phyloP scores from a whole-genome alignment of 2,797 vertebrate genomes.

The Xenentodon cancila region DNA sequence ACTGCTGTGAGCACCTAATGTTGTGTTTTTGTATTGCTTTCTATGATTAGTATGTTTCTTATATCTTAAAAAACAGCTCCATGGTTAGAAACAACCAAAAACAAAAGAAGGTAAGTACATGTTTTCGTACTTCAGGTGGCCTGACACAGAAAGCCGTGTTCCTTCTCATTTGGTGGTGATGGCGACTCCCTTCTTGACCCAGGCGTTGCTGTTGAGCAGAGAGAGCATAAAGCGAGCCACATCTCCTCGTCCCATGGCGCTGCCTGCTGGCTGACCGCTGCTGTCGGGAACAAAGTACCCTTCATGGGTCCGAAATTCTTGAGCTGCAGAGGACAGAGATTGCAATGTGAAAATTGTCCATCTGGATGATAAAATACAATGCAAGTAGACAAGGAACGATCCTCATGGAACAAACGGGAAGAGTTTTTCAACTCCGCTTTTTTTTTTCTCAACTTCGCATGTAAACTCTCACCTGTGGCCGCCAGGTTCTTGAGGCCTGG shows the following conservation, averaged over 20 bases:
- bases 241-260: conserved; percentile 69
- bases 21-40: no score
- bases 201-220: conserved; percentile 75
- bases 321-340: conserved; percentile 54
- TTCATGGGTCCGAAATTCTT: conserved; percentile 81
- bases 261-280: conserved; percentile 52
- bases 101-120: neutral
- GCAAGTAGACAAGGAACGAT: neutral
- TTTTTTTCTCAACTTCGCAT: neutral
- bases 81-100: neutral
- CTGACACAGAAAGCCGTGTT: neutral
- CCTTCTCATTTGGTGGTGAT: conserved; percentile 74
- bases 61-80: neutral
- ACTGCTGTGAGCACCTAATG: no score
- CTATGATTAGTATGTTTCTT: no score
- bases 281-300: conserved; percentile 80
- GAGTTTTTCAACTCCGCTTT: no score
- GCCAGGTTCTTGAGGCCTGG: conserved; percentile 81
- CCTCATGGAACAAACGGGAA: neutral
- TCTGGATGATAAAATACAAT: neutral
- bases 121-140: no score
- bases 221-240: conserved; percentile 83
- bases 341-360: neutral
- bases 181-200: conserved; percentile 79
- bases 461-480: conserved; percentile 72